phyloP scores from a whole-genome alignment of 2,888 invertebrate species.

The Griposia aprilina region DNA sequence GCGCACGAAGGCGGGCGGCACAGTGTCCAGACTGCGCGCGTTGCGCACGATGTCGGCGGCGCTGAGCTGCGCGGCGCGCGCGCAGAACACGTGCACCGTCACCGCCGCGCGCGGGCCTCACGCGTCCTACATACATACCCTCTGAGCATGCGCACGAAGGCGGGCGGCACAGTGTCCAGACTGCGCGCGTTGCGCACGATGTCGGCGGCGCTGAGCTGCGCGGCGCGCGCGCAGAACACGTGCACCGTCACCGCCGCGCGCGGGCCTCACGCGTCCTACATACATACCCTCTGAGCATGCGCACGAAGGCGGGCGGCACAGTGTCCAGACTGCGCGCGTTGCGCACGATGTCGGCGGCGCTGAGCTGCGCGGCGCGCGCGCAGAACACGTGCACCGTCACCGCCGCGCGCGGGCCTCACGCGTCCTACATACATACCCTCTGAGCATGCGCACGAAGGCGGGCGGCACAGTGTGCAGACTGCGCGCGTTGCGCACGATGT shows the following conservation, averaged over 20 bases:
- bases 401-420: conserved; percentile 92
- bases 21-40: conserved; percentile 92
- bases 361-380: conserved; percentile 96
- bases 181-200: conserved; percentile 94
- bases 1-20: conserved; percentile 91
- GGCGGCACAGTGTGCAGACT: conserved; percentile 92
- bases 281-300: conserved; percentile 71
- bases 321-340: conserved; percentile 93
- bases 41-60: conserved; percentile 95
- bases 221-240: conserved; percentile 97
- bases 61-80: conserved; percentile 95
- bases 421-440: conserved; percentile 59
- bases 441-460: conserved; percentile 87
- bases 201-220: conserved; percentile 94
- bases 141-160: conserved; percentile 87
- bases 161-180: conserved; percentile 92
- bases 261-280: conserved; percentile 70
- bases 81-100: conserved; percentile 98
- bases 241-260: conserved; percentile 98
- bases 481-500: conserved; percentile 95
- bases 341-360: conserved; percentile 94
- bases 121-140: conserved; percentile 56
- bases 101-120: conserved; percentile 93
- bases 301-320: conserved; percentile 92
- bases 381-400: conserved; percentile 99